These are phyloP conservation scores for Cydia pomonella DNA, from an alignment of 1,140 invertebrate genomes.

Conservation along the genomic window DNA sequence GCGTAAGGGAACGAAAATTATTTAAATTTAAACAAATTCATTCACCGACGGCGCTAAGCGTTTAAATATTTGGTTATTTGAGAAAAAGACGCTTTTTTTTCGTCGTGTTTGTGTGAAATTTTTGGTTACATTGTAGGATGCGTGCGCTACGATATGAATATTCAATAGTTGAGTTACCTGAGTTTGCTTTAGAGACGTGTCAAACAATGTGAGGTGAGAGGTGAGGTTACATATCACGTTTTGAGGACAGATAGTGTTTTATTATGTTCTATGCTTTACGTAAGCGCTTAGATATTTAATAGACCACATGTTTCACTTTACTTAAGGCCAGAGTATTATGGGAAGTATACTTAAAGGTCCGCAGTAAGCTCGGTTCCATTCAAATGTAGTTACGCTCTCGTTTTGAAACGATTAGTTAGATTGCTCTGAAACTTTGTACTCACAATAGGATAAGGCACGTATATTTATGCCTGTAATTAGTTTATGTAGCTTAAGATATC, in stretches of 20 bases:
- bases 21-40: conserved; percentile 54
- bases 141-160: conserved; percentile 51
- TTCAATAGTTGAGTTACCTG: conserved; percentile 46
- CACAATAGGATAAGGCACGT: no score
- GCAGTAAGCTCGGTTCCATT: no score
- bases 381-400: no score
- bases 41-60: conserved; percentile 38
- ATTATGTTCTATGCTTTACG: background rate
- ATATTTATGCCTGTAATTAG: no score
- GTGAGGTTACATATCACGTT: conserved; percentile 35
- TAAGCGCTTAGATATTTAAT: background rate
- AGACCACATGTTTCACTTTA: background rate
- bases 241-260: conserved; percentile 19
- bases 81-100: conserved; percentile 40
- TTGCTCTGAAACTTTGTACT: no score
- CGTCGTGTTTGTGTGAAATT: conserved; percentile 59
- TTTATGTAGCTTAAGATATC: no score
- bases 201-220: conserved; percentile 38
- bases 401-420: no score
- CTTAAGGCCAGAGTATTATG: background rate
- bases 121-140: conserved; percentile 58
- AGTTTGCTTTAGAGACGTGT: conserved; percentile 39
- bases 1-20: conserved; percentile 39
- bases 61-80: conserved; percentile 39
- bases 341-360: no score